Percentiles rank a stretch among this genome's conserved stretches.
These are phyloP conservation scores for Pan troglodytes DNA, from an alignment of 2,113 vertebrate species.

Conservation along the genomic window DNA sequence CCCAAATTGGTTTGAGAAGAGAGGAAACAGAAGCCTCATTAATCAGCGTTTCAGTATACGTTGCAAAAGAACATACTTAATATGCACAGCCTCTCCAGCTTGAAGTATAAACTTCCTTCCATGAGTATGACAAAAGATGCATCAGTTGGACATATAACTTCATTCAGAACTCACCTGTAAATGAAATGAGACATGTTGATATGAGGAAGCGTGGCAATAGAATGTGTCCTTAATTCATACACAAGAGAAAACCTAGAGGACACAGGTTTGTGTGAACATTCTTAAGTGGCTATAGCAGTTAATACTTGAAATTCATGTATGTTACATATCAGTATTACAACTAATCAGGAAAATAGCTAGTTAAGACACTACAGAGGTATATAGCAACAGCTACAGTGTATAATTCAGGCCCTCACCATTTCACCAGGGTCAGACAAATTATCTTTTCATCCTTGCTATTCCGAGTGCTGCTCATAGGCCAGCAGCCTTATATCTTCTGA, in stretches of 20 bases:
- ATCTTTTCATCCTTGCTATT: neutral
- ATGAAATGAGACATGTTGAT: neutral
- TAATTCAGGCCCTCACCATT: neutral
- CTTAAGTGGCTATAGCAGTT: neutral
- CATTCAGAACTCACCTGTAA: neutral
- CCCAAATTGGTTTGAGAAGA: conserved; percentile 51
- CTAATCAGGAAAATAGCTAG: neutral
- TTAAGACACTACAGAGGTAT: neutral
- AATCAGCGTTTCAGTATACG: neutral
- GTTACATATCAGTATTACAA: neutral
- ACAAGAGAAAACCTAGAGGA: neutral
- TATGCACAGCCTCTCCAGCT: neutral
- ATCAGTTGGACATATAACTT: neutral
- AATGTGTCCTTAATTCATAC: neutral
- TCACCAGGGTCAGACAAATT: neutral
- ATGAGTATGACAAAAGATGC: neutral
- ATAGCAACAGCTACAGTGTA: neutral
- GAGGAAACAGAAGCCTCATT: neutral
- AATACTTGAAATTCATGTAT: neutral
- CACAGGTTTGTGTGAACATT: neutral
- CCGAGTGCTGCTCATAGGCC: neutral
- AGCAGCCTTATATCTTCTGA: neutral
- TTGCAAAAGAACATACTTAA: conserved; percentile 21
- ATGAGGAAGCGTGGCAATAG: neutral
- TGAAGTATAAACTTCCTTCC: neutral